These are phyloP conservation scores for Echinometra lucunter DNA, from an alignment of 53 echinoderm and acorn worm species.

Conservation along the genomic window DNA sequence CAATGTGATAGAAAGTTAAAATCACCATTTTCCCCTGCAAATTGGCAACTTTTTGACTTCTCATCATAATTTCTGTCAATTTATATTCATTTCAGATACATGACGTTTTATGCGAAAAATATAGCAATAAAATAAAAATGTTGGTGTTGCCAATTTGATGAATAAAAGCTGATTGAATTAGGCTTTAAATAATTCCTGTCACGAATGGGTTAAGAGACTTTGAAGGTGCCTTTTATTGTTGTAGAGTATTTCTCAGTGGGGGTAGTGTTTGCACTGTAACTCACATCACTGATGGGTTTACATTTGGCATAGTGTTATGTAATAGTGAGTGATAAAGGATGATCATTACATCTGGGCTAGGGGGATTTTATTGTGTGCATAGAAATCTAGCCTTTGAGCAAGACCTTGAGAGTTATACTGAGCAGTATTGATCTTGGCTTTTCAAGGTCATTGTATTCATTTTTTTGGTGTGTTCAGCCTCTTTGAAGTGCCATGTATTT, in stretches of 20 bases:
- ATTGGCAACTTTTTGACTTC: too few relatives aligned
- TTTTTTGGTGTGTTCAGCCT: too few relatives aligned
- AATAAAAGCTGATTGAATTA: too few relatives aligned
- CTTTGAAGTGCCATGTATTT: too few relatives aligned
- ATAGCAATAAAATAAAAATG: too few relatives aligned
- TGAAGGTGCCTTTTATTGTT: constrained; percentile 59
- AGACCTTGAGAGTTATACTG: constrained; percentile 29
- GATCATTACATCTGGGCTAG: constrained; percentile 27
- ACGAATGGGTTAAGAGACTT: constrained; percentile 22
- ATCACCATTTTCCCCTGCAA: too few relatives aligned
- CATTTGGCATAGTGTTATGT: constrained; percentile 62
- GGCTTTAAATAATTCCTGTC: too few relatives aligned
- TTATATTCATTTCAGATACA: too few relatives aligned
- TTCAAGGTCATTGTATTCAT: not conserved
- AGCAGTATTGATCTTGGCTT: constrained; percentile 19
- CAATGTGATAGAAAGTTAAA: too few relatives aligned
- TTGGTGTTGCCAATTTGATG: too few relatives aligned
- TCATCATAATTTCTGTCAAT: too few relatives aligned
- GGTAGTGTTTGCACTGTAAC: constrained; percentile 63
- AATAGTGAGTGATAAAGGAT: constrained; percentile 65
- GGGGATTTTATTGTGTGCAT: constrained; percentile 30
- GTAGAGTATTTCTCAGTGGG: constrained; percentile 44
- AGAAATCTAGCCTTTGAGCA: constrained; percentile 24
- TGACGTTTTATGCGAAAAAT: too few relatives aligned
- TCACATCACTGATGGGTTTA: constrained; percentile 63